Percentiles rank a stretch among this genome's conserved stretches.
Evolutionary conservation across 2,113 vertebrate species (phyloP).

Genomic region (Sciurus niger): DNA sequence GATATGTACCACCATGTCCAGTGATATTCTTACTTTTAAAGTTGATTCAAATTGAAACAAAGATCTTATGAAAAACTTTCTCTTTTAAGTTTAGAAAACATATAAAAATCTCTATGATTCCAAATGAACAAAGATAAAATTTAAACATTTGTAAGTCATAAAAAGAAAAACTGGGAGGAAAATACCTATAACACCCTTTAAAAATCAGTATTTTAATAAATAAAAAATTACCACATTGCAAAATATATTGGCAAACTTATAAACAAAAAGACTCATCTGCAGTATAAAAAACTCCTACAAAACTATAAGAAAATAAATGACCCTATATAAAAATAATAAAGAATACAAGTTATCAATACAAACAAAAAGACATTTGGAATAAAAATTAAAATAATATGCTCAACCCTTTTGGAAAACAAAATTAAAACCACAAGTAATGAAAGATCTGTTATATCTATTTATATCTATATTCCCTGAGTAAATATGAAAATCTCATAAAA

Average conservation of each 20-base stretch:
- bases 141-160: not conserved
- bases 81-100: not conserved
- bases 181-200: not conserved
- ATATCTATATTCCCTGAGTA: not conserved
- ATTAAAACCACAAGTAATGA: not conserved
- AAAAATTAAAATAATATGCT: not conserved
- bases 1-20: no score
- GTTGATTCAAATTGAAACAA: not conserved
- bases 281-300: not conserved
- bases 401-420: not conserved
- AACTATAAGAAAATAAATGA: not conserved
- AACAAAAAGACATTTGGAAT: not conserved
- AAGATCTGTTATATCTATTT: not conserved
- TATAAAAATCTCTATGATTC: not conserved
- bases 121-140: not conserved
- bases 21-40: not conserved
- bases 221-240: not conserved
- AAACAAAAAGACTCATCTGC: no score
- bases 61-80: not conserved
- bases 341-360: not conserved
- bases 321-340: not conserved
- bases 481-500: not conserved
- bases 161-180: not conserved
- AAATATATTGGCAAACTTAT: not conserved
- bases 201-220: conserved; percentile 2